phyloP scores from a whole-genome alignment of 2,113 vertebrate species.

The Eudyptes chrysolophus region DNA sequence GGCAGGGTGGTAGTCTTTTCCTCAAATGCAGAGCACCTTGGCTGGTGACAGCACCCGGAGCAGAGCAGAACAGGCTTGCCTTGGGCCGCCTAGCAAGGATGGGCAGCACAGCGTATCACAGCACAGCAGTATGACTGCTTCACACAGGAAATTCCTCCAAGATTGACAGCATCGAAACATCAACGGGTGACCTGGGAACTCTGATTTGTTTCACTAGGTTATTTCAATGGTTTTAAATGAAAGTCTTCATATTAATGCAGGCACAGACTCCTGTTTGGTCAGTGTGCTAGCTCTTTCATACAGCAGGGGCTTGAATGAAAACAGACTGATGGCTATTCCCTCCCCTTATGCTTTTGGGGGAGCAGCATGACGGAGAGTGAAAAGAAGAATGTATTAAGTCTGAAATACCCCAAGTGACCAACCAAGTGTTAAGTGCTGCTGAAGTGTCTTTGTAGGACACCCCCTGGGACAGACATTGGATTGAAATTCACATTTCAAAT shows the following conservation, averaged over 20 bases:
- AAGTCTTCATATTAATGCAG: background rate
- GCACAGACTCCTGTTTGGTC: background rate
- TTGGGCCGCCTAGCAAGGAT: background rate
- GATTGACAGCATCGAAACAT: accelerated
- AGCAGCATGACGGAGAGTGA: background rate
- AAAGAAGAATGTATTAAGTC: background rate
- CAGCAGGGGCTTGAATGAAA: background rate
- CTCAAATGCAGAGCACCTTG: too few species aligned
- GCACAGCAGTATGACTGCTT: accelerated
- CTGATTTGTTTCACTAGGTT: background rate
- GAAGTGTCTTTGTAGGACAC: background rate
- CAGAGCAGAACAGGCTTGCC: background rate
- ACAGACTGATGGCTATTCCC: background rate
- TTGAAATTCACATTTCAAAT: background rate
- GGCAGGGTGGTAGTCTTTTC: too few species aligned
- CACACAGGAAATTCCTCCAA: accelerated
- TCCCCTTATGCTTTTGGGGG: too few species aligned
- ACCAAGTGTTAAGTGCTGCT: background rate
- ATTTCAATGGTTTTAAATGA: accelerated
- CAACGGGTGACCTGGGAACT: background rate
- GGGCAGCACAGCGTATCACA: background rate
- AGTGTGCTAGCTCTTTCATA: too few species aligned
- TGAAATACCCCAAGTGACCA: background rate
- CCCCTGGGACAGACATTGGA: background rate
- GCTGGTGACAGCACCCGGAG: background rate